Evolutionary conservation across 2,888 invertebrate genomes (phyloP).

Genomic region (Syrphus vitripennis): DNA sequence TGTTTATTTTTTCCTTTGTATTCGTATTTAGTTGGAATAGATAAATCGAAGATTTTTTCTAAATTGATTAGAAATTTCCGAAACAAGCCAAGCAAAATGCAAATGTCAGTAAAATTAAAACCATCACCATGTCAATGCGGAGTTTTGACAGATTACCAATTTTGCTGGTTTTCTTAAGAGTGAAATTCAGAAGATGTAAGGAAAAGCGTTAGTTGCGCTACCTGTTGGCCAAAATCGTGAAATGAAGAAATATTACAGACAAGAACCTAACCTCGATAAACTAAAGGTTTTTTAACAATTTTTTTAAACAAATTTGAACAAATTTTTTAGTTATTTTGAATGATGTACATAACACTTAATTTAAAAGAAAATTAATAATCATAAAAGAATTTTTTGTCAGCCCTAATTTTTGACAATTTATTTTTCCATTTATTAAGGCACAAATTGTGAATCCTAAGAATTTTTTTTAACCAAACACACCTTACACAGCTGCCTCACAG

Average conservation of each 20-base stretch:
- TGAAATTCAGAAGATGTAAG: background rate
- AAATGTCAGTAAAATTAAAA: conserved; percentile 25
- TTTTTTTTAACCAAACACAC: too few species aligned
- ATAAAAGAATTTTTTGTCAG: too few species aligned
- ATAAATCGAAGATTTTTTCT: background rate
- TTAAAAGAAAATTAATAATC: too few species aligned
- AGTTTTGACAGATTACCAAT: conserved; percentile 12
- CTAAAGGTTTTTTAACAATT: background rate
- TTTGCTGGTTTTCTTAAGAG: background rate
- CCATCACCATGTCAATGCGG: conserved; percentile 51
- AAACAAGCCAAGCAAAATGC: conserved; percentile 42
- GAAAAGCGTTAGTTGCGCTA: background rate
- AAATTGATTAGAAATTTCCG: background rate
- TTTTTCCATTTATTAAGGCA: too few species aligned
- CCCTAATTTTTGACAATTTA: too few species aligned
- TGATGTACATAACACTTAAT: too few species aligned
- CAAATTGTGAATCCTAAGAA: too few species aligned
- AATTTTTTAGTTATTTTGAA: too few species aligned
- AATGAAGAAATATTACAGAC: background rate
- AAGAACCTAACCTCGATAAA: background rate
- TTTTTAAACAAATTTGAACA: too few species aligned
- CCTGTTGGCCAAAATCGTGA: background rate
- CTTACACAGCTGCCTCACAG: too few species aligned
- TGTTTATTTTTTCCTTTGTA: conserved; percentile 54
- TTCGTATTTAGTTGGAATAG: background rate